Percentiles rank a stretch among this genome's conserved stretches.
Conservation (phyloP, 2,888 invertebrate species). For the Serripes groenlandicus region DNA sequence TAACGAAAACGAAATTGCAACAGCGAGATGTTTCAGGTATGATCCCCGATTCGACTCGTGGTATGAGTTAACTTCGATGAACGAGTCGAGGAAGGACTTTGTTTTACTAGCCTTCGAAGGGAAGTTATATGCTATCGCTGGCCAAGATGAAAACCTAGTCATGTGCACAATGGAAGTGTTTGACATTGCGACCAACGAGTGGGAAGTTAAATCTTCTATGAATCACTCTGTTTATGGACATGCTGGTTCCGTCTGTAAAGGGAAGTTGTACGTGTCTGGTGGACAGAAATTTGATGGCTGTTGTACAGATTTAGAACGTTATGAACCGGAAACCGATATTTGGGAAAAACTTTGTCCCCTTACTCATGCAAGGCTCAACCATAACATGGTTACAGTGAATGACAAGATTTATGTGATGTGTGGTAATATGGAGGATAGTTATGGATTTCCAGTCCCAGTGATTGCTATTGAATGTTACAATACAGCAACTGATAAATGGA, state of each 20-base stretch:
- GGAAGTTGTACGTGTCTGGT: conserved; percentile 83
- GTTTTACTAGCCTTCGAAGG: conserved; percentile 78
- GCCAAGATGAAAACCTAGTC: conserved; percentile 86
- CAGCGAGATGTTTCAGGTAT: conserved; percentile 85
- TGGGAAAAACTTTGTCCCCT: conserved; percentile 83
- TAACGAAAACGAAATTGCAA: conserved; percentile 85
- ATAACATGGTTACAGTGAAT: conserved; percentile 80
- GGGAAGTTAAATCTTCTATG: conserved; percentile 82
- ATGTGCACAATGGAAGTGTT: conserved; percentile 85
- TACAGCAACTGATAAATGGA: conserved; percentile 81
- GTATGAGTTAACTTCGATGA: conserved; percentile 85
- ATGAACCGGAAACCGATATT: conserved; percentile 77
- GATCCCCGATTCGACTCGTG: conserved; percentile 85
- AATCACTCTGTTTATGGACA: conserved; percentile 84
- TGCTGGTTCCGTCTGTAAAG: conserved; percentile 81
- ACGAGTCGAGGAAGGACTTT: conserved; percentile 85
- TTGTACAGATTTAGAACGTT: conserved; percentile 81
- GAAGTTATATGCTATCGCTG: conserved; percentile 83
- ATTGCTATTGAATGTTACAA: conserved; percentile 82
- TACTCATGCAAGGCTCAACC: conserved; percentile 82
- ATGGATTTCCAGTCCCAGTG: conserved; percentile 84
- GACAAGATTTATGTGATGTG: conserved; percentile 83
- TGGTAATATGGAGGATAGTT: conserved; percentile 84
- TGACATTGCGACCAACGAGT: conserved; percentile 83
- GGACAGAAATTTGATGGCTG: conserved; percentile 85